Evolutionary conservation across 2,888 invertebrate genomes (phyloP), one percentile per base, ranked within the genome.

Genomic region (Calameuta idolon): DNA sequence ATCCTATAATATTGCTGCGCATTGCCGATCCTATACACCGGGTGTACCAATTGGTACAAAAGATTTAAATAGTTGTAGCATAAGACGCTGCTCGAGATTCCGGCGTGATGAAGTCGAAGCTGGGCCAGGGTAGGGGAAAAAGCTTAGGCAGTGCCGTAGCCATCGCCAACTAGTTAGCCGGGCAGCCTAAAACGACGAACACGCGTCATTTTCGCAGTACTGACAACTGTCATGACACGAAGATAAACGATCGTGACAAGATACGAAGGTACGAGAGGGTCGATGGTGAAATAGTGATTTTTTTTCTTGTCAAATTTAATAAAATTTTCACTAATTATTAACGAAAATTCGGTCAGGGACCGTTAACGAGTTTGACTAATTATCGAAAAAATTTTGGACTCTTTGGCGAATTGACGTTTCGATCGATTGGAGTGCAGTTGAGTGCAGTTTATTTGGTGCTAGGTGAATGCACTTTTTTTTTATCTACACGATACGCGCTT

Each of bases 1-100:
- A 55, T 23, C 5, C 55, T 55, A 55, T 2, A 4, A 37, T 55
- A 23, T 23, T 55, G 1, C 23, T 23, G 55, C 9, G 23, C 55
- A 15, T 23, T 23, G 55, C 23, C 55, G 55, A 55, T 55, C 9
- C 55, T 23, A 9, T 3, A 55, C 1, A 55, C 55, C 2, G 23
- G 55, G 55, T 55, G 55, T 55, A 55, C 55, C 55, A 23, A 55
- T 15, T 23, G 55, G 55, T 82, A 85, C 86, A 87, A 87, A 87
- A 86, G 88, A 89, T 88, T 87, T 84, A 89, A 89, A 89, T 89
- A 89, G 87, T 88, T 84, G 82, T 80, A 80, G 81, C 80, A 55
- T 3, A 77, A 79, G 79, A 82, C 78, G 78, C 69, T 74, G 77
- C 37, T 55, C 31, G 71, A 71, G 31, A 71, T 71, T 71, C 71